These are phyloP conservation scores for Lutraria rhynchaena DNA, from an alignment of 1,140 invertebrate species.

Conservation along the genomic window DNA sequence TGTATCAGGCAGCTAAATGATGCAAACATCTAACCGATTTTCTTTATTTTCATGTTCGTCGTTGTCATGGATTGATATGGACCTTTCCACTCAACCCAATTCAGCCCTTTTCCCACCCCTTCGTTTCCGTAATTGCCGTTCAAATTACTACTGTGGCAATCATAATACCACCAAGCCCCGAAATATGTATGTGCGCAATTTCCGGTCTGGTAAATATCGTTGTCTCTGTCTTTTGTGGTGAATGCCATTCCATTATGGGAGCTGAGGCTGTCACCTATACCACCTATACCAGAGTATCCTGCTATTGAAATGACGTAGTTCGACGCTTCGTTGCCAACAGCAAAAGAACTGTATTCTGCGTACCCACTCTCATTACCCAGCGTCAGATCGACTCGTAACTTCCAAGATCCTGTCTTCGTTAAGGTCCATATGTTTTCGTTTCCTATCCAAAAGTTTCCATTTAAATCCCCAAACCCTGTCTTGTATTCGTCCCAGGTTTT, in stretches of 20 bases:
- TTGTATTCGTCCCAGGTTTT: conserved; percentile 24
- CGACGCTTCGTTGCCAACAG: neutral
- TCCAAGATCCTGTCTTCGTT: too few species aligned
- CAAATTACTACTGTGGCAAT: neutral
- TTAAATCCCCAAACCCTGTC: too few species aligned
- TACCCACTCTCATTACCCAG: neutral
- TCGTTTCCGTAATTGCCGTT: too few species aligned
- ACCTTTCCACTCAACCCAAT: too few species aligned
- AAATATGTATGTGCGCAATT: neutral
- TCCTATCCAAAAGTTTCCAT: conserved; percentile 31
- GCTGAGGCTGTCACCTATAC: neutral
- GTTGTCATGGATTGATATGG: too few species aligned
- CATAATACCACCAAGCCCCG: conserved; percentile 37
- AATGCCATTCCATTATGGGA: conserved; percentile 8
- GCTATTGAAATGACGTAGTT: neutral
- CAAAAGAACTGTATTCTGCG: conserved; percentile 8
- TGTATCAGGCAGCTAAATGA: too few species aligned
- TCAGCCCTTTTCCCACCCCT: too few species aligned
- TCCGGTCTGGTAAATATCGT: neutral
- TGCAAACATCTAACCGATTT: too few species aligned
- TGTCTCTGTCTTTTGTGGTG: conserved; percentile 38
- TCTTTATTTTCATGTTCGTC: too few species aligned
- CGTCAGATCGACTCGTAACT: too few species aligned
- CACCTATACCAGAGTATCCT: conserved; percentile 32
- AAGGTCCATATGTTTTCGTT: too few species aligned